These are phyloP conservation scores for Tetragonula clypearis DNA, from an alignment of 1,140 invertebrate species.

Conservation along the genomic window DNA sequence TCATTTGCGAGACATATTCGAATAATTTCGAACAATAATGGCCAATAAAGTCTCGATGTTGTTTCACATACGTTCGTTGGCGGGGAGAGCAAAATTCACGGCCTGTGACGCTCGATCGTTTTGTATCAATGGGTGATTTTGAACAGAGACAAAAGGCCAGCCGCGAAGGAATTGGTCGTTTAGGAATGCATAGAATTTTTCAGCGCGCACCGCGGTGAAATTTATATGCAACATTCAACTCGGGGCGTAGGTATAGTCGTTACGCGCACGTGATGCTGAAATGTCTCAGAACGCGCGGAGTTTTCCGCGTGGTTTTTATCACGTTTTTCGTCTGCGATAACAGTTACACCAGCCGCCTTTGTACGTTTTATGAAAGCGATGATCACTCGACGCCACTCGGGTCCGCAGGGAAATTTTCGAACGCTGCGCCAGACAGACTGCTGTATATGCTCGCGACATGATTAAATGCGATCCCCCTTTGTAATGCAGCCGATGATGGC, in stretches of 20 bases:
- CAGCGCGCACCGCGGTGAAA: slow-evolving; percentile 28
- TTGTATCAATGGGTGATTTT: not conserved
- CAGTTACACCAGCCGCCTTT: not conserved
- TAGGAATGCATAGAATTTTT: slow-evolving; percentile 70
- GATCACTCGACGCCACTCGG: not conserved
- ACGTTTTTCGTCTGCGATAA: slow-evolving; percentile 25
- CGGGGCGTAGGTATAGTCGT: not conserved
- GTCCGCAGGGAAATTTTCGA: slow-evolving; percentile 18
- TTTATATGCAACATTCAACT: slow-evolving; percentile 47
- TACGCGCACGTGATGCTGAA: slow-evolving; percentile 20
- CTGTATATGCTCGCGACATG: not conserved
- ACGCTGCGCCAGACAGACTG: not conserved
- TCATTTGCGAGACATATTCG: too few relatives aligned
- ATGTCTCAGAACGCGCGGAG: slow-evolving; percentile 10
- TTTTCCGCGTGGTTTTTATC: slow-evolving; percentile 2
- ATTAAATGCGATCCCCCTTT: not conserved
- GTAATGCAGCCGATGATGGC: not conserved
- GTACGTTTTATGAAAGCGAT: slow-evolving; percentile 22
- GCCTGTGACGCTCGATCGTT: too few relatives aligned
- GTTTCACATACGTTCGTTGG: not conserved
- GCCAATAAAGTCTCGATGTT: not conserved
- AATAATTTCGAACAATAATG: too few relatives aligned
- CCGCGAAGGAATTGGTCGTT: not conserved
- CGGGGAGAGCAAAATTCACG: not conserved
- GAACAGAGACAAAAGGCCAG: not conserved